Percentiles rank a stretch among this genome's conserved stretches.
These are phyloP conservation scores for Heliornis fulica DNA, from an alignment of 2,113 vertebrate genomes.

Conservation along the genomic window DNA sequence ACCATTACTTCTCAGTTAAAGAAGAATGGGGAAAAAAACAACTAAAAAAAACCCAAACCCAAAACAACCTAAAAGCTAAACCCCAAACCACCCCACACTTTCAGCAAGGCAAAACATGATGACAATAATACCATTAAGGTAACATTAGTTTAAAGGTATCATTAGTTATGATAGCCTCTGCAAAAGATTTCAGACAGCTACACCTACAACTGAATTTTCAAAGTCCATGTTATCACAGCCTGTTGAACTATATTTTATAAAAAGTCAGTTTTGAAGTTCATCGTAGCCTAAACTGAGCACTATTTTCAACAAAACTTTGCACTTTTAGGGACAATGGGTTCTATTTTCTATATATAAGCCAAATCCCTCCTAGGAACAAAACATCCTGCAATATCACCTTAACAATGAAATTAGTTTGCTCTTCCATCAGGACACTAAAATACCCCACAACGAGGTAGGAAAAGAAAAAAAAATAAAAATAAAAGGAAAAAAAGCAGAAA, in stretches of 20 bases:
- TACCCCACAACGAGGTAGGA: accelerated
- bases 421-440: background rate
- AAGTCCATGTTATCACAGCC: accelerated
- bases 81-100: background rate
- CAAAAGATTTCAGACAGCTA: background rate
- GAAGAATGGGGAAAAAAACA: background rate
- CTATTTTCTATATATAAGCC: background rate
- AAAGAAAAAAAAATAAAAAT: too few species aligned
- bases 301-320: background rate
- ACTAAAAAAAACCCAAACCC: background rate
- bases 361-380: background rate
- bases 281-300: background rate
- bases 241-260: background rate
- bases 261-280: background rate
- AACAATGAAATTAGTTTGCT: background rate
- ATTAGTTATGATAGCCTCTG: background rate
- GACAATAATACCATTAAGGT: background rate
- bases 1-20: background rate
- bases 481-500: background rate
- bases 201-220: background rate
- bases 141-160: background rate
- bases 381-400: background rate
- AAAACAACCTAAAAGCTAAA: background rate
- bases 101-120: background rate
- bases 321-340: background rate